Evolutionary conservation across 1,140 invertebrate species (phyloP), one percentile per base, ranked within the genome.

Genomic region (Gerris buenoi): DNA sequence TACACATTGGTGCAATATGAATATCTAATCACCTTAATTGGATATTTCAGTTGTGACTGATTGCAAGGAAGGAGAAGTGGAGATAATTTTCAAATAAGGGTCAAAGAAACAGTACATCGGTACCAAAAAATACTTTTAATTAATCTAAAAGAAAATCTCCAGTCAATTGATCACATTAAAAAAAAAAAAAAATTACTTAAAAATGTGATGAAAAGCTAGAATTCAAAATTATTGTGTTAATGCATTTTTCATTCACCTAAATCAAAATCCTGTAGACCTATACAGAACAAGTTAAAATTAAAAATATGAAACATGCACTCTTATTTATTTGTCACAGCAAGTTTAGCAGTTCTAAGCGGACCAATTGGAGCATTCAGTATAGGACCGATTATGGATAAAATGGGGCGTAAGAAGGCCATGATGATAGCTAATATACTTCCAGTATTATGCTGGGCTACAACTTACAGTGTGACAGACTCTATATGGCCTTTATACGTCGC

Each of bases 401-500:
- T 60, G 22, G 58, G 58, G 3, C 5, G 58, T 3, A 15, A 22
- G 5, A 60, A 22, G 22, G 58, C 58, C 23, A 25, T 60, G 3
- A 15, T 60, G 23, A 5, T 60, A 5, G 15, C 58, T 25, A 60
- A 60, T 25, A 22, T 60, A 60, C 22, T 25, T 3, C 23, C 23
- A 14, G 22, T 60, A 22, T 22, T 60, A 25, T 13, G 58, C 22
- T 60, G 58, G 58, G 58, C 15, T 22, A 10, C 23, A 3, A 60
- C 58, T 13, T 22, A 22, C 5, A 22, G 15, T 15, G 58, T 60
- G 3, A 15, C 15, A 5, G 15, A 60, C 5, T 15, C 58, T 25
- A 60, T 60, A 60, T 60, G 58, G 58, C 58, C 58, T 25, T 22
- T 60, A 22, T 60, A 60, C 23, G 58, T 60, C 3, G 58, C 58